Base-by-base conservation (phyloP, 1,140 invertebrate genomes). In the Scaptomyza graminum region DNA sequence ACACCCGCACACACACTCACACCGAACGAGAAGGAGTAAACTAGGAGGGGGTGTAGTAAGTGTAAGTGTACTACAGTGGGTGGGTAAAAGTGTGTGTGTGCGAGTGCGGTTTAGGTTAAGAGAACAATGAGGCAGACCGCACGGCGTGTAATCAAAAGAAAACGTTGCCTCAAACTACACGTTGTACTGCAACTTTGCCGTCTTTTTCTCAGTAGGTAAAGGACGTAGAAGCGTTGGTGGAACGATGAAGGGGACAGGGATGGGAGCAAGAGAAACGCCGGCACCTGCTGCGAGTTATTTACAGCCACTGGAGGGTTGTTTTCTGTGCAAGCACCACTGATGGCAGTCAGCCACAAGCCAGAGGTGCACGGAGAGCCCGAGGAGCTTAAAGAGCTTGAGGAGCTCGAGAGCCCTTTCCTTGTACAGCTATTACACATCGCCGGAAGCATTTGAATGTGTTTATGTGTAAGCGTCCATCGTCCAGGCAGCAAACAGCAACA, bases 241-340 rank as follows among this genome's bases (percentile, higher is more conserved):
- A n/a, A n/a, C n/a, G n/a, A 2, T 3, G 18, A 1, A 2, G 18
- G 18, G 18, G 18, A 2, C 1, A 3, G 18, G 18, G 18, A 22
- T 22, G 18, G 18, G 18, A 22, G 18, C 18, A 22, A 22, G 4
- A 22, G 41, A 25, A 50, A 65, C 46, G 74, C 52, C 51, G 68
- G 75, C 80, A 89, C 85, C 75, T 79, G 83, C 83, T 89, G 83
- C 79, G 83, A 82, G 83, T 87, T 88, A 87, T 88, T 87, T 82
- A 88, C 84, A 87, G 79, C 76, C 79, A 88, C 79, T 76, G 62
- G 66, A 82, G 83, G 83, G 76, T 76, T 65, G 61, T 71, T 72
- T 61, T 72, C 41, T 51, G 37, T 39, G 2, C 34, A 57, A 13
- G 31, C 31, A 34, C 1, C 31, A 9, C n/a, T n/a, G 22, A 41